Evolutionary conservation across 2,113 vertebrate genomes (phyloP), one percentile per base, ranked within the genome.

Genomic region (Gracilinanus agilis): DNA sequence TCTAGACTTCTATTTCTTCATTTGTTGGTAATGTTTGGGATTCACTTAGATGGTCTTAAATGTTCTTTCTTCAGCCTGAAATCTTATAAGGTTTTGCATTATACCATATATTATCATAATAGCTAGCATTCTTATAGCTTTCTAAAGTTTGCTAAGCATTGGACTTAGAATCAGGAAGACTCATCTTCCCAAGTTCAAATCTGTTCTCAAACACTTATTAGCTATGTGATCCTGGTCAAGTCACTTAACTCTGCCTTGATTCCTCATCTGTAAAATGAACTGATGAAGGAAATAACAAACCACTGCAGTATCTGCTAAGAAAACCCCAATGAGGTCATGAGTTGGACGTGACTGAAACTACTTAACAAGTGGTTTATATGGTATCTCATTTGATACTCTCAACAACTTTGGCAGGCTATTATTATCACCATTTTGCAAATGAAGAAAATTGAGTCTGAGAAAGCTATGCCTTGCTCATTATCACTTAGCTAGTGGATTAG

Each of bases 341-440:
- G 5, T 49, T 49, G 49, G 49, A 49, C 49, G 5, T 49, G 49
- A 49, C 49, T 49, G 49, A 49, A 49, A 49, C 49, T 49, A 49
- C 49, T 49, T 49, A 49, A 49, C 49, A 49, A 49, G 49, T 49
- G 49, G 49, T 49, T 49, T 49, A 5, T 49, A 49, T 49, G 5
- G 88, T 40, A 53, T 93, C 34, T 44, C 3, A 34, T 21, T 91
- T 61, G 92, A 89, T 56, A 25, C 0, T 97, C 54, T 92, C 5
- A 94, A 49, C 34, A 13, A 94, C 11, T 75, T 93, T 54, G 34
- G 91, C 89, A 88, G 24, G 3, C 9, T 89, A 3, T 29, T 90
- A 55, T 94, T 90, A 90, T 94, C 94, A 1, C 23, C 54, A 91
- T 93, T 91, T 94, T 94, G 54, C 49, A 95, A 90, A 67, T 92